These are phyloP conservation scores for Ceyx melanurus DNA, from an alignment of 2,113 vertebrate species.

Conservation along the genomic window DNA sequence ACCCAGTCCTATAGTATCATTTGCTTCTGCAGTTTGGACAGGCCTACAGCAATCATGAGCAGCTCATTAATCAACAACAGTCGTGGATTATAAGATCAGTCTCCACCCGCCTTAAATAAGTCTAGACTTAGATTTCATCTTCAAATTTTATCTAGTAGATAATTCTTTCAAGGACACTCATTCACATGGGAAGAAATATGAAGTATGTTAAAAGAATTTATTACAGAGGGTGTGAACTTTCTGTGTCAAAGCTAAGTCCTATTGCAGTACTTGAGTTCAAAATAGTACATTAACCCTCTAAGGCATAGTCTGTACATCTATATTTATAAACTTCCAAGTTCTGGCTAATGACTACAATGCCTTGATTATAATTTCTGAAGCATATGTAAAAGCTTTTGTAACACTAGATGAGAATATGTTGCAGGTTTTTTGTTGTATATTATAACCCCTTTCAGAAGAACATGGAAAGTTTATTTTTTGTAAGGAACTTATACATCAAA, in stretches of 20 bases:
- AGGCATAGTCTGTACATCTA: neutral
- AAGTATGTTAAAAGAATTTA: conserved; percentile 58
- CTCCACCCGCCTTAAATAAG: conserved; percentile 21
- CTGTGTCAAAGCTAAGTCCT: conserved; percentile 33
- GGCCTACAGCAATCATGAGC: conserved; percentile 22
- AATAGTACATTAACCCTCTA: conserved; percentile 43
- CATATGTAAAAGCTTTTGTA: neutral
- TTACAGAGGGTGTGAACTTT: conserved; percentile 42
- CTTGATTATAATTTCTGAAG: conserved; percentile 27
- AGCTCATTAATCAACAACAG: conserved; percentile 45
- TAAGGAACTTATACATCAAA: conserved; percentile 10
- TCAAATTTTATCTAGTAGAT: conserved; percentile 57
- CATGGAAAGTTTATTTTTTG: conserved; percentile 8
- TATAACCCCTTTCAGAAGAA: conserved; percentile 16
- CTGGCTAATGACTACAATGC: neutral
- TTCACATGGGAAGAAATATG: conserved; percentile 43
- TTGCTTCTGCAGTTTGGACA: conserved; percentile 10
- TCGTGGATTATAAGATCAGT: conserved; percentile 2
- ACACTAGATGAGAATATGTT: neutral
- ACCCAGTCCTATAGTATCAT: neutral
- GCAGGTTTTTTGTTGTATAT: conserved; percentile 13
- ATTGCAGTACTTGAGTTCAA: conserved; percentile 37
- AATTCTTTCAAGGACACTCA: conserved; percentile 47
- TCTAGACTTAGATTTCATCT: conserved; percentile 60
- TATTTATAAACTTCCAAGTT: conserved; percentile 14